Evolutionary conservation across 2,113 vertebrate species (phyloP).

Genomic region (Cottus gobio): DNA sequence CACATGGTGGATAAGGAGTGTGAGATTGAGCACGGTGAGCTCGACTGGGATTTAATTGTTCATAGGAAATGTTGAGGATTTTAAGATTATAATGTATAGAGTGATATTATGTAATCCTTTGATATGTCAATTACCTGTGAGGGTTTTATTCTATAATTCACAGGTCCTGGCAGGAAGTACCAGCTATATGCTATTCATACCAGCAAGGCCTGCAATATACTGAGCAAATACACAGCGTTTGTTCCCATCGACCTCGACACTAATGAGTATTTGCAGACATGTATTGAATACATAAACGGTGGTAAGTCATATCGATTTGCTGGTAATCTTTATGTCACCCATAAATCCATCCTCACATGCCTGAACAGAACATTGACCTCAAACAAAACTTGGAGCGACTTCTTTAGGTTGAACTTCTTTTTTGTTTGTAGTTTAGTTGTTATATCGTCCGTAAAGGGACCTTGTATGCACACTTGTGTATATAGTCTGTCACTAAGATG

Average conservation of each 20-base stretch:
- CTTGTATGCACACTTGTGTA: neutral
- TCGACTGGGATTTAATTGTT: neutral
- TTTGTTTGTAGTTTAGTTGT: neutral
- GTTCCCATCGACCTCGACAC: conserved; percentile 91
- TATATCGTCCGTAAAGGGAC: neutral
- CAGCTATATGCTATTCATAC: conserved; percentile 90
- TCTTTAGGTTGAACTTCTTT: neutral
- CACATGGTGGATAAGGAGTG: conserved; percentile 88
- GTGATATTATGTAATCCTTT: neutral
- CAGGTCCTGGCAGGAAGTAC: conserved; percentile 90
- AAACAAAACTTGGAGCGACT: neutral
- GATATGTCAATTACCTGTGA: neutral
- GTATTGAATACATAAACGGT: conserved; percentile 85
- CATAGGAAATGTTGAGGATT: neutral
- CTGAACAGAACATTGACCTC: neutral
- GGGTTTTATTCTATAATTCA: conserved; percentile 1
- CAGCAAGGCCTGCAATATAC: conserved; percentile 93
- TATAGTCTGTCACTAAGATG: neutral
- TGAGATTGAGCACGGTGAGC: conserved; percentile 93
- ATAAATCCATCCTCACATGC: neutral
- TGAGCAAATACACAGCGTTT: conserved; percentile 94
- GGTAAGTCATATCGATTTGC: conserved; percentile 77
- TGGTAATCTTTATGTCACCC: neutral
- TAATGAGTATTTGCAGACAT: conserved; percentile 87
- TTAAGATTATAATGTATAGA: neutral